A percentile compares a stretch with the other conserved stretches of the same genome.
Evolutionary conservation across 2,888 invertebrate species (phyloP).

Genomic region (Koerneria pararmatus): DNA sequence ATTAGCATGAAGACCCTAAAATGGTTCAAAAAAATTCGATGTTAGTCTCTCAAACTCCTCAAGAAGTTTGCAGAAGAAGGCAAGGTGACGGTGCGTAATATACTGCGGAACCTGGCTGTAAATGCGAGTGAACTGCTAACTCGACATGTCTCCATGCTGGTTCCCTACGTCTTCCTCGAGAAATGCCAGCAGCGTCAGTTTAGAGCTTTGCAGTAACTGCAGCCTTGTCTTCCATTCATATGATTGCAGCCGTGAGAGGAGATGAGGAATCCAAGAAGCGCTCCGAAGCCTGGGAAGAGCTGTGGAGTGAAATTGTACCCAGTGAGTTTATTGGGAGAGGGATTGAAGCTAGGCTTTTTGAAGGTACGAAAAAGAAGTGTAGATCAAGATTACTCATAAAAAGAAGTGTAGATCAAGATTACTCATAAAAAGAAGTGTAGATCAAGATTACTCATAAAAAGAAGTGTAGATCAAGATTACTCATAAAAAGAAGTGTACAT

Average conservation of each 20-base stretch:
- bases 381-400: no score
- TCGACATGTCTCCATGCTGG: slow-evolving; percentile 31
- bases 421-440: no score
- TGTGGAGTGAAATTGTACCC: slow-evolving; percentile 46
- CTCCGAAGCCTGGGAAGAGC: slow-evolving; percentile 40
- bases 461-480: no score
- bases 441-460: no score
- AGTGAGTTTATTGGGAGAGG: slow-evolving; percentile 17
- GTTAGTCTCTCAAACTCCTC: background rate
- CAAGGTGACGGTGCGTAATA: slow-evolving; percentile 34
- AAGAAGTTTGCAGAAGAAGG: slow-evolving; percentile 32
- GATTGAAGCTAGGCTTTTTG: background rate
- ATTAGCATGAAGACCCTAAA: no score
- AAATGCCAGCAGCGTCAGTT: slow-evolving; percentile 29
- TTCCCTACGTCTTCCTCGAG: slow-evolving; percentile 41
- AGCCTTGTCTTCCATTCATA: background rate
- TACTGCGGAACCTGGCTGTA: slow-evolving; percentile 34
- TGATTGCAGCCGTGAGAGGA: slow-evolving; percentile 34
- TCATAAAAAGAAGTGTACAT: no score
- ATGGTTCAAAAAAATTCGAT: no score
- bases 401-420: no score
- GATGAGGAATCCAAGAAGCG: slow-evolving; percentile 34
- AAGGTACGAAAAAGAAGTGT: no score
- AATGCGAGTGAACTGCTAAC: slow-evolving; percentile 36
- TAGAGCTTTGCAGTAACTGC: background rate